Percentiles rank a stretch among this genome's conserved stretches.
Evolutionary conservation across 2,888 invertebrate genomes (phyloP).

Genomic region (Dynastes maya): DNA sequence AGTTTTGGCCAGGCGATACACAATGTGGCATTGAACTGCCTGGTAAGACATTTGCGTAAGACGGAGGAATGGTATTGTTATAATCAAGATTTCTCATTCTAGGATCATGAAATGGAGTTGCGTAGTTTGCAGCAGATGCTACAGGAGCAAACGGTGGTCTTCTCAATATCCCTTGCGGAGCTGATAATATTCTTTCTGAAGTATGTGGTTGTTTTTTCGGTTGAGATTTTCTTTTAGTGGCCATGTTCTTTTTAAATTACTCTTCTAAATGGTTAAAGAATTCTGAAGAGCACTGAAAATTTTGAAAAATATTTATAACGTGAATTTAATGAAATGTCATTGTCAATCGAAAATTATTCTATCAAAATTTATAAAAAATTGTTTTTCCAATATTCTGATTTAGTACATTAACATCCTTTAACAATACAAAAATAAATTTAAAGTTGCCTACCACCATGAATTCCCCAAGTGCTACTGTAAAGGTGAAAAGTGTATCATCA

Average conservation of each 20-base stretch:
- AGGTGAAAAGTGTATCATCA: slow-evolving; percentile 47
- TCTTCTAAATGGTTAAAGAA: neutral
- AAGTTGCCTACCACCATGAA: neutral
- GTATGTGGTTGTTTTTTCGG: neutral
- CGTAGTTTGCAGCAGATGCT: too few species aligned
- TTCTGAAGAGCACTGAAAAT: slow-evolving; percentile 2
- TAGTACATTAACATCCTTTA: neutral
- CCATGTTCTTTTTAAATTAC: neutral
- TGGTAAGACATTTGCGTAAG: neutral
- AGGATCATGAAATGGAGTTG: neutral
- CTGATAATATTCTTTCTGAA: neutral
- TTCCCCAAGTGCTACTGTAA: neutral
- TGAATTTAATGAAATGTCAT: slow-evolving; percentile 2
- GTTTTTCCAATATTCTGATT: too few species aligned
- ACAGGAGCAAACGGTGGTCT: too few species aligned
- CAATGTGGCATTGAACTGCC: neutral
- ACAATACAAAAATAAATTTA: neutral
- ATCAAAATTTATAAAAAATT: neutral
- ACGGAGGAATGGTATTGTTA: neutral
- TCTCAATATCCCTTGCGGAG: slow-evolving; percentile 3
- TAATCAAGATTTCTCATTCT: neutral
- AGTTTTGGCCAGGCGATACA: neutral
- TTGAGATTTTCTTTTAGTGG: neutral
- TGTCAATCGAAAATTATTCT: neutral
- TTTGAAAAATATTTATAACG: neutral